Conservation (phyloP, 2,888 invertebrate genomes). For the Lepidonotus clava region DNA sequence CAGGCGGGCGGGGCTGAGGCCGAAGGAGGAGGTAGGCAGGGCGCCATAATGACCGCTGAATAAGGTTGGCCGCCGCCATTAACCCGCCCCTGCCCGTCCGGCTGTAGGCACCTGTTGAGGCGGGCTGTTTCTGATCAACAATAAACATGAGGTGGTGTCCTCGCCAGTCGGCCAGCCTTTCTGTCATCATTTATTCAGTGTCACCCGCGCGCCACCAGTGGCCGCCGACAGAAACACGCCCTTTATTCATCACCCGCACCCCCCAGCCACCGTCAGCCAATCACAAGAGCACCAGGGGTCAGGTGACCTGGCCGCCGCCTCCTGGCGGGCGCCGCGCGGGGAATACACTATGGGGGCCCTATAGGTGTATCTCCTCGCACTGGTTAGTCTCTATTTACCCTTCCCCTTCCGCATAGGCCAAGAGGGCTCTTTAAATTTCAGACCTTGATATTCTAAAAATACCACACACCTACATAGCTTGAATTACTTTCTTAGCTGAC, state of each 20-base stretch:
- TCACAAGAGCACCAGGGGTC: background rate
- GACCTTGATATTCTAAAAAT: background rate
- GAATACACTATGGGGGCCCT: conserved; percentile 15
- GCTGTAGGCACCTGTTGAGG: background rate
- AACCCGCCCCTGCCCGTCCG: background rate
- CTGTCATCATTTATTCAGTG: conserved; percentile 31
- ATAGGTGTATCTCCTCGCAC: background rate
- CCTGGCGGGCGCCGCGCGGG: background rate
- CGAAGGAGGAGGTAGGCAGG: background rate
- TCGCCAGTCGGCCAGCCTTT: background rate
- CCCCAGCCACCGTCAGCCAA: background rate
- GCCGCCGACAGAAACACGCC: conserved; percentile 1
- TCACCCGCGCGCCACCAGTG: background rate
- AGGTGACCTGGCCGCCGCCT: background rate
- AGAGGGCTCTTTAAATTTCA: background rate
- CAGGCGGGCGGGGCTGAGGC: background rate
- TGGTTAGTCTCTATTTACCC: conserved; percentile 23
- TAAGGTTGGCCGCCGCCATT: background rate
- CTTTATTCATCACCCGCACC: conserved; percentile 16
- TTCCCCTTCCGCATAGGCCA: background rate
- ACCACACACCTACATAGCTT: too few species aligned
- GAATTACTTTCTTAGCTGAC: too few species aligned
- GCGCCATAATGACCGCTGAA: background rate
- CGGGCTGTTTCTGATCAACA: background rate
- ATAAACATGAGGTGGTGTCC: conserved; percentile 10